These are phyloP conservation scores for Synergus umbraculus DNA, from an alignment of 2,888 invertebrate genomes.

Conservation along the genomic window DNA sequence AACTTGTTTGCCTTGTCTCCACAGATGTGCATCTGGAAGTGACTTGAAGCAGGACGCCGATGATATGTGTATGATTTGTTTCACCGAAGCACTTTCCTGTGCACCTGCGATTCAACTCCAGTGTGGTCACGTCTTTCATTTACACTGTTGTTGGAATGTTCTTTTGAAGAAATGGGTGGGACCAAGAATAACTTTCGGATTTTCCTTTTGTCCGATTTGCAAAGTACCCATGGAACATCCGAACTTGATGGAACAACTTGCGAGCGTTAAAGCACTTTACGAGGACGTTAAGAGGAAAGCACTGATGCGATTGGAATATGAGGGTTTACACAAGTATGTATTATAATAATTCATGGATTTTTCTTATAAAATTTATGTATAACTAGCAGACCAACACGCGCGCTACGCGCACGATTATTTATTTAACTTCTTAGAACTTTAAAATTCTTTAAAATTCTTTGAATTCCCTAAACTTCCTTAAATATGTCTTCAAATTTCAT, in stretches of 20 bases:
- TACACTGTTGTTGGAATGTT: conserved; percentile 92
- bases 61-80: conserved; percentile 99
- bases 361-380: neutral
- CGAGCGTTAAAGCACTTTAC: conserved; percentile 88
- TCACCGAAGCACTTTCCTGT: conserved; percentile 96
- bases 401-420: too few relatives aligned
- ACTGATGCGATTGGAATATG: conserved; percentile 96
- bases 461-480: too few relatives aligned
- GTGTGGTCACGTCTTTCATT: conserved; percentile 98
- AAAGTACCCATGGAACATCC: conserved; percentile 94
- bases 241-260: conserved; percentile 86
- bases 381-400: too few relatives aligned
- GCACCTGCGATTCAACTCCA: conserved; percentile 95
- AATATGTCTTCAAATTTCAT: too few relatives aligned
- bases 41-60: conserved; percentile 95
- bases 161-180: conserved; percentile 94
- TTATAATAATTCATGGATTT: conserved; percentile 42
- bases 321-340: conserved; percentile 86
- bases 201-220: conserved; percentile 97
- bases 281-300: conserved; percentile 96
- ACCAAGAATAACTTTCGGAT: conserved; percentile 96
- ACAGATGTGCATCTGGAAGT: conserved; percentile 83
- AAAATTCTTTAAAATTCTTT: too few relatives aligned
- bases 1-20: conserved; percentile 92
- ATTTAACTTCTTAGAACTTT: too few relatives aligned